Evolutionary conservation across 1,140 invertebrate species (phyloP).

Genomic region (Bombus impatiens): DNA sequence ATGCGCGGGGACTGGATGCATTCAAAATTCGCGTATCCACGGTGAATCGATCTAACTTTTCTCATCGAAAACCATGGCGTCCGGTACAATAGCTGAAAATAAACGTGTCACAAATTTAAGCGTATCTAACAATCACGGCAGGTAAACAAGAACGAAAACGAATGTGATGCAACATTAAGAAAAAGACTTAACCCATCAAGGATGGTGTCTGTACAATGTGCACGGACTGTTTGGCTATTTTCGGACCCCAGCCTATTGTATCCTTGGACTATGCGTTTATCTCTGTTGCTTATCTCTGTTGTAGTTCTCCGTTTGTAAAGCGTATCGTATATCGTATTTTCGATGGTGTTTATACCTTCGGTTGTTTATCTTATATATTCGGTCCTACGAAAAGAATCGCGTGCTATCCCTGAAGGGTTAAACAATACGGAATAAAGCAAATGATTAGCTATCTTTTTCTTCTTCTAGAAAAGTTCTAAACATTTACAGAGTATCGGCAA

Average conservation of each 20-base stretch:
- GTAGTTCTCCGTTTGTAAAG: too few relatives aligned
- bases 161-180: neutral
- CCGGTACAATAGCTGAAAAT: constrained; percentile 62
- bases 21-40: constrained; percentile 16
- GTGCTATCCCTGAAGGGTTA: too few relatives aligned
- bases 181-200: too few relatives aligned
- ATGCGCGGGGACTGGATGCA: neutral
- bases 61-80: constrained; percentile 67
- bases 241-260: too few relatives aligned
- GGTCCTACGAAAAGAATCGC: too few relatives aligned
- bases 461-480: constrained; percentile 6
- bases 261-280: too few relatives aligned
- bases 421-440: neutral
- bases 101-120: constrained; percentile 74
- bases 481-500: constrained; percentile 69
- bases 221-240: too few relatives aligned
- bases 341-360: too few relatives aligned
- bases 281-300: too few relatives aligned
- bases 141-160: constrained; percentile 66
- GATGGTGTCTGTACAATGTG: too few relatives aligned
- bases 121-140: constrained; percentile 77
- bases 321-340: too few relatives aligned
- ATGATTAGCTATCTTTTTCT: neutral
- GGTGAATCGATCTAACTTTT: constrained; percentile 74
- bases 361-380: too few relatives aligned